Conservation (phyloP, 2,797 vertebrate genomes). For the Prionace glauca region DNA sequence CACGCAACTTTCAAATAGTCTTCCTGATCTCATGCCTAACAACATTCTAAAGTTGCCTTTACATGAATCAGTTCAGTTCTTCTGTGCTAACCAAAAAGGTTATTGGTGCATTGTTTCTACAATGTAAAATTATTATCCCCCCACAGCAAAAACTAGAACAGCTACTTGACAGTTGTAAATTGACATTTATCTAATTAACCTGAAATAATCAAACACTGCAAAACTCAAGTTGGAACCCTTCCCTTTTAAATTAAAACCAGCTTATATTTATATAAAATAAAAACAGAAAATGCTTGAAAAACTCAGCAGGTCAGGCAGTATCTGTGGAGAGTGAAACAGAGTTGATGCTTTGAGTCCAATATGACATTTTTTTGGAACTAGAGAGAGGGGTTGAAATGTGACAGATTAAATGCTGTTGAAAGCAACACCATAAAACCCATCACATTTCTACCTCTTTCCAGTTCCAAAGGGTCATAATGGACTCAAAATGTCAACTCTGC, state of each 20-base stretch:
- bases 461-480: too few relatives aligned
- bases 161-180: background rate
- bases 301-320: too few relatives aligned
- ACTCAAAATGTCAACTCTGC: too few relatives aligned
- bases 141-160: background rate
- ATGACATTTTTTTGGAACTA: too few relatives aligned
- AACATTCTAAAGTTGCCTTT: background rate
- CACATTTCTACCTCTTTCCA: too few relatives aligned
- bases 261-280: too few relatives aligned
- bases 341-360: too few relatives aligned
- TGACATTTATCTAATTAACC: background rate
- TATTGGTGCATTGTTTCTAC: background rate
- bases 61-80: background rate
- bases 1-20: background rate
- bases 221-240: background rate
- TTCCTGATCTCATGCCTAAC: background rate
- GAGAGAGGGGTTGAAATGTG: too few relatives aligned
- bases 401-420: too few relatives aligned
- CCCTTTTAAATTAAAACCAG: background rate
- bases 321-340: too few relatives aligned
- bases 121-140: background rate
- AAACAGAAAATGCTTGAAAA: too few relatives aligned
- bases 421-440: too few relatives aligned
- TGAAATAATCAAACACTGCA: background rate
- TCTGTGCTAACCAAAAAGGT: background rate